Base-by-base conservation (phyloP, 2,888 invertebrate genomes). In the Hydriomena furcata region DNA sequence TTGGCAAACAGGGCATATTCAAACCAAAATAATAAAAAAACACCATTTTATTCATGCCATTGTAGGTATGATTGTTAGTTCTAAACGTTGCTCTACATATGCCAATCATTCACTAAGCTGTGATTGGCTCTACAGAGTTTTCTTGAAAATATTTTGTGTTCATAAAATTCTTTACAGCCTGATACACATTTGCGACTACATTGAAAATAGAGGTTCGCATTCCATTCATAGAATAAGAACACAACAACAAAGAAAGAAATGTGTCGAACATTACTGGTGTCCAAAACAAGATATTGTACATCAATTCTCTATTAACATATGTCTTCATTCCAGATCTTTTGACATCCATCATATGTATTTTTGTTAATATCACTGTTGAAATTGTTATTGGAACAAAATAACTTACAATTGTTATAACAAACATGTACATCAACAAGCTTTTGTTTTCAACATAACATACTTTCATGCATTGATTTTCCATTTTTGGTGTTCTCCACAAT, bases 201-300 rank as follows among this genome's bases (percentile, higher is more conserved):
- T 82, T 84, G 10, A 91, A 79, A 45, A 89, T 60, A 1, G 85
- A 82, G 13, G 84, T 80, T 48, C 79, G 73, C 54, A 71, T 71
- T 1, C 81, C 76, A 48, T 81, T 73, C 71, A 77, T 83, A 1
- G 79, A 65, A 51, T 83, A 86, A 0, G 86, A 77, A 68, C 91
- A 91, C 27, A 86, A 52, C 35, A 85, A 65, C 7, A 88, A 58
- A 0, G 89, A 84, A 4, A 91, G 47, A 63, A 87, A 81, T 23
- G 84, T 84, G 52, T 91, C 88, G 63, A 91, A 82, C 80, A 89
- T 83, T 0, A 86, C 82, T 0, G 90, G 90, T 10, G 82, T 84
- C 91, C 91, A 91, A 61, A 91, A 87, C 7, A 90, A 60, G 31
- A 90, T 67, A 48, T 85, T 90, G 41, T 85, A 90, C 7, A 90